Percentiles rank a stretch among this genome's conserved stretches.
These are phyloP conservation scores for Irena cyanogastra DNA, from an alignment of 2,113 vertebrate genomes.

Conservation along the genomic window DNA sequence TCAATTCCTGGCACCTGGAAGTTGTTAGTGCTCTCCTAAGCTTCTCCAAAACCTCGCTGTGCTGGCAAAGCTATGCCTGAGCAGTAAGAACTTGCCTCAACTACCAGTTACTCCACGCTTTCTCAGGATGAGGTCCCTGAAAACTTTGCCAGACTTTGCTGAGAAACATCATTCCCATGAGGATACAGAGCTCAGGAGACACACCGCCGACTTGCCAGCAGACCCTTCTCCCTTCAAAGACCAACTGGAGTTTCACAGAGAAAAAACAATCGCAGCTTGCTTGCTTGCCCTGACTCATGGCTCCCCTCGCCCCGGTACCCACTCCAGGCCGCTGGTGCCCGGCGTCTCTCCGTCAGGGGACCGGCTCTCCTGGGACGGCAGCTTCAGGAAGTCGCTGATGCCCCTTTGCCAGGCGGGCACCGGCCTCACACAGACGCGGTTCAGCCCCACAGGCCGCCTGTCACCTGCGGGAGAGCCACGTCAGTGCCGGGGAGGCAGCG, in stretches of 20 bases:
- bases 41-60: neutral
- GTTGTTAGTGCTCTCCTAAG: neutral
- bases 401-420: constrained; percentile 89
- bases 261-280: neutral
- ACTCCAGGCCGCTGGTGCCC: constrained; percentile 82
- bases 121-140: neutral
- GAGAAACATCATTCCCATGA: neutral
- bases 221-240: neutral
- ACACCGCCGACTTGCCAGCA: rapidly evolving
- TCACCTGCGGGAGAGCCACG: constrained; percentile 64
- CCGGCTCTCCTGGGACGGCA: constrained; percentile 78
- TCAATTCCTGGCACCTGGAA: neutral
- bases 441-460: constrained; percentile 78
- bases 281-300: too few species aligned
- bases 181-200: neutral
- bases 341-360: constrained; percentile 68
- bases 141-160: neutral
- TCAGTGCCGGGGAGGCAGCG: neutral
- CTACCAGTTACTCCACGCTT: too few species aligned
- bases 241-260: neutral
- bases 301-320: neutral
- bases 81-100: neutral
- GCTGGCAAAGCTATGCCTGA: neutral
- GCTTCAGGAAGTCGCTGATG: constrained; percentile 86
- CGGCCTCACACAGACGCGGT: constrained; percentile 83